Percentiles rank a stretch among this genome's conserved stretches.
These are phyloP conservation scores for Podotricha telesiphe DNA, from an alignment of 2,888 invertebrate genomes.

Conservation along the genomic window DNA sequence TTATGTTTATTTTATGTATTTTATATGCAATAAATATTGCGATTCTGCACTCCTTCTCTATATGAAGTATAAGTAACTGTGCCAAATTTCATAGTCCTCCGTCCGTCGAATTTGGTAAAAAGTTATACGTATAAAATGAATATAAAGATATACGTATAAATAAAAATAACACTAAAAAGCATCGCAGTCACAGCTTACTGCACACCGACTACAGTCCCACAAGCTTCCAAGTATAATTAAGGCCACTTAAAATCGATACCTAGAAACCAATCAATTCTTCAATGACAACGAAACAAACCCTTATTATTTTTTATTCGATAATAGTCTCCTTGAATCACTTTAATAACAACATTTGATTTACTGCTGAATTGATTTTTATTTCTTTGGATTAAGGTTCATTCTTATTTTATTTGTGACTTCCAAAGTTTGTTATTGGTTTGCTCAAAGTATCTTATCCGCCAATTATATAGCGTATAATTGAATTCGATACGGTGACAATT, in stretches of 20 bases:
- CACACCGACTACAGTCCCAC: conserved; percentile 29
- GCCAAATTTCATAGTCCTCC: too few relatives aligned
- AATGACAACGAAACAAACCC: conserved; percentile 56
- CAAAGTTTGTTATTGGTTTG: conserved; percentile 50
- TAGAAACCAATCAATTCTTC: conserved; percentile 70
- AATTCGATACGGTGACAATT: conserved; percentile 65
- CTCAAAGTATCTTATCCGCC: conserved; percentile 62
- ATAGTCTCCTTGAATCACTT: conserved; percentile 56
- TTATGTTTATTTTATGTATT: too few relatives aligned
- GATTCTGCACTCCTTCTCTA: too few relatives aligned
- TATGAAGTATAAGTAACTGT: too few relatives aligned
- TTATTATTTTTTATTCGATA: conserved; percentile 58
- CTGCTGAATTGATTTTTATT: conserved; percentile 38
- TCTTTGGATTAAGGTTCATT: conserved; percentile 43
- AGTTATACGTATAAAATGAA: too few relatives aligned
- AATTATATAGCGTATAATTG: conserved; percentile 68
- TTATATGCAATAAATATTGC: too few relatives aligned
- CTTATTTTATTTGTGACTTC: conserved; percentile 29
- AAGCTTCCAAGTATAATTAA: conserved; percentile 62
- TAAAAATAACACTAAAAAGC: conserved; percentile 15
- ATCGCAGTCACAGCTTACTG: conserved; percentile 8
- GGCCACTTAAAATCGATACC: conserved; percentile 58
- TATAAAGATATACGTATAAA: not conserved
- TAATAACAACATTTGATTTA: conserved; percentile 41
- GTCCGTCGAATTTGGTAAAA: too few relatives aligned